These are phyloP conservation scores for Raja brachyura DNA, from an alignment of 2,113 vertebrate species.

Conservation along the genomic window DNA sequence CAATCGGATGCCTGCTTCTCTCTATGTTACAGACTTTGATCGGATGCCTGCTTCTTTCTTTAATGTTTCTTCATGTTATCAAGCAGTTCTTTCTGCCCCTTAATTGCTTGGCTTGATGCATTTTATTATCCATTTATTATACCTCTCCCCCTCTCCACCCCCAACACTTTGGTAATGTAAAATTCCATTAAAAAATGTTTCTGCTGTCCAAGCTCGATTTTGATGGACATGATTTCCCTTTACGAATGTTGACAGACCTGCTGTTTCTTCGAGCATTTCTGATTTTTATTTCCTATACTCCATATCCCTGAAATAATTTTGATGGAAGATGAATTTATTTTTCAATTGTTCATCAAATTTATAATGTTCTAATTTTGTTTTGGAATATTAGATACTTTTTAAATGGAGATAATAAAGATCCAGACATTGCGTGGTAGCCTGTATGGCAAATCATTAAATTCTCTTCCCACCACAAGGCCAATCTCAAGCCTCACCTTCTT, in stretches of 20 bases:
- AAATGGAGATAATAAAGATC: neutral
- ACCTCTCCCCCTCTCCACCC: neutral
- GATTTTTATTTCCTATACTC: neutral
- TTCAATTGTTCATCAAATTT: neutral
- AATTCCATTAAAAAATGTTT: neutral
- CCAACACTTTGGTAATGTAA: neutral
- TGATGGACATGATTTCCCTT: neutral
- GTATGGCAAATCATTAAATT: neutral
- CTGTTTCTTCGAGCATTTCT: neutral
- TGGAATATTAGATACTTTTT: neutral
- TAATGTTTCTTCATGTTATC: too few relatives aligned
- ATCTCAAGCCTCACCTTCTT: neutral
- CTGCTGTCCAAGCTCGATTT: neutral
- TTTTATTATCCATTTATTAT: neutral
- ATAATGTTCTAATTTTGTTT: neutral
- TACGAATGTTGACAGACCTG: neutral
- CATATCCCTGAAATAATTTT: neutral
- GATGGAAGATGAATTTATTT: neutral
- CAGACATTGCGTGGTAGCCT: neutral
- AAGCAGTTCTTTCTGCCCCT: too few relatives aligned
- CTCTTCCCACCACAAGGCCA: neutral
- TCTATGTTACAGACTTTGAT: too few relatives aligned
- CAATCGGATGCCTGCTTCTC: too few relatives aligned
- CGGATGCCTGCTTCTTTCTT: too few relatives aligned
- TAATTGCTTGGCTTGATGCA: too few relatives aligned